Evolutionary conservation across 2,888 invertebrate species (phyloP), one percentile per base, ranked within the genome.

Genomic region (Mechanitis mazaeus): DNA sequence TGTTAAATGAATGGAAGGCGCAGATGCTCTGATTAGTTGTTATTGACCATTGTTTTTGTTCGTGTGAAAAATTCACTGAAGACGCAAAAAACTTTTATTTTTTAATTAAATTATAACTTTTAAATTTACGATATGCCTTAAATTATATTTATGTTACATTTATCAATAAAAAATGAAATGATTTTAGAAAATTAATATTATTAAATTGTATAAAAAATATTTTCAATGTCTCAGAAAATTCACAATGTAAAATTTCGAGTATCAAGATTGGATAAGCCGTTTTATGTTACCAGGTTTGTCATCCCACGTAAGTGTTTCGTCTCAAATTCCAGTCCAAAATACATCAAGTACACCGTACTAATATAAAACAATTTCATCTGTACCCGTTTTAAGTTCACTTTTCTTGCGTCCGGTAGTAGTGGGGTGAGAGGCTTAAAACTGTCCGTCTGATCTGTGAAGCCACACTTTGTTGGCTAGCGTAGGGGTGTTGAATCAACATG

Each of bases 361-460:
- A 83, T 83, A 84, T 81, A 59, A 57, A 60, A 66, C 64, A 78
- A 85, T 84, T 83, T 83, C 78, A 74, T 77, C 70, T 77, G 81
- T 78, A 80, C 81, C 75, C 77, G 80, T 85, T 85, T 83, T 80
- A 77, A 84, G 85, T 81, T 83, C 84, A 81, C 83, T 85, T 87
- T 87, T 84, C 86, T 84, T 82, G 81, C 72, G 72, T 65, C 67
- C 68, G 65, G 75, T 68, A 69, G 83, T 78, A 83, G 89, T 87
- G 90, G 90, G 90, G 88, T 85, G 79, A 78, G 78, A 75, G 78
- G 78, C 83, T 89, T 89, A 90, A 84, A 90, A 90, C 87, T 79
- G 82, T 73, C 81, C 76, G 85, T 69, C 77, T 79, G 80, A 80
- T 80, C 83, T 75, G 71, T 72, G 79, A 69, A 75, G 80, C 81